Conservation (phyloP, 1,140 invertebrate species). For the Eciton burchellii region DNA sequence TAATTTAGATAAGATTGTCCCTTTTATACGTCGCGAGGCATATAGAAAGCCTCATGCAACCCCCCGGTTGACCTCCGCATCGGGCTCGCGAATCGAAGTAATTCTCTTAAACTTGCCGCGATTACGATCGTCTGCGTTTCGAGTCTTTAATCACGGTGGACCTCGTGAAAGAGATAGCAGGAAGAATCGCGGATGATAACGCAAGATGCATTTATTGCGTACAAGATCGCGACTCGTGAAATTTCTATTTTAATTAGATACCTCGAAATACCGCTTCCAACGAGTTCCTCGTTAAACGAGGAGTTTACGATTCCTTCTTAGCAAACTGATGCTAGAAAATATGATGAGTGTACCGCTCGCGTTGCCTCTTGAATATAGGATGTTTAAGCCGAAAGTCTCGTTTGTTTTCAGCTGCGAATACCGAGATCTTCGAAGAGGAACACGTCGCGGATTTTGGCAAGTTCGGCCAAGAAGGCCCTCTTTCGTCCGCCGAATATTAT, state of each 20-base stretch:
- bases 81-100: slow-evolving; percentile 58
- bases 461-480: slow-evolving; percentile 61
- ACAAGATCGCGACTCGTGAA: not conserved
- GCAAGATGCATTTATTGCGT: not conserved
- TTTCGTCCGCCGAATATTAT: slow-evolving; percentile 69
- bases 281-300: not conserved
- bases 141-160: slow-evolving; percentile 23
- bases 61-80: slow-evolving; percentile 14
- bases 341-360: not conserved
- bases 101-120: slow-evolving; percentile 48
- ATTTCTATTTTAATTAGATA: slow-evolving; percentile 1
- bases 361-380: not conserved
- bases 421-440: slow-evolving; percentile 23
- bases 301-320: not conserved
- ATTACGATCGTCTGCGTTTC: slow-evolving; percentile 44
- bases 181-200: slow-evolving; percentile 8
- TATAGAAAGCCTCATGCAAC: slow-evolving; percentile 59
- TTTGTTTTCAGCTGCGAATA: slow-evolving; percentile 11
- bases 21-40: slow-evolving; percentile 61
- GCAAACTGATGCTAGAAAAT: not conserved
- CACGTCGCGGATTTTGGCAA: slow-evolving; percentile 45
- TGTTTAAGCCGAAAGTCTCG: not conserved
- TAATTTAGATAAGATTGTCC: slow-evolving; percentile 78
- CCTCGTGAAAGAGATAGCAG: not conserved
- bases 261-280: not conserved